Evolutionary conservation across 1,140 invertebrate species (phyloP).

Genomic region (Rhagoletis pomonella): DNA sequence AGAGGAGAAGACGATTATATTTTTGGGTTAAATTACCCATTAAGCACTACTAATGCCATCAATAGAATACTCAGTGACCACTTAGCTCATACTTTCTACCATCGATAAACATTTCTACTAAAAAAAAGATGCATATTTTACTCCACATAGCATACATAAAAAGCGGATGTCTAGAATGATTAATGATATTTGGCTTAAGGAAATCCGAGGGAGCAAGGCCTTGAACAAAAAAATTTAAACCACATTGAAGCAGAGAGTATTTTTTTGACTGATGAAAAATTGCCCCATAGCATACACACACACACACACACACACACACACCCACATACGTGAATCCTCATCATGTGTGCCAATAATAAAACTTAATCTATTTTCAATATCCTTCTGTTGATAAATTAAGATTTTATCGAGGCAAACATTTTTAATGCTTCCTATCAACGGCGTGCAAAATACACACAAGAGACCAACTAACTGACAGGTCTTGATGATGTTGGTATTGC

Average conservation of each 20-base stretch:
- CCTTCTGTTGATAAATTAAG: constrained; percentile 51
- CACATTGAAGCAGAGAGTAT: neutral
- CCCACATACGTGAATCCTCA: neutral
- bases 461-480: neutral
- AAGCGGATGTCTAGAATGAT: constrained; percentile 18
- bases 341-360: constrained; percentile 52
- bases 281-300: neutral
- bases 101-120: neutral
- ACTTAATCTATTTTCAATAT: constrained; percentile 51
- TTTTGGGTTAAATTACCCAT: too few species aligned
- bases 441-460: constrained; percentile 33
- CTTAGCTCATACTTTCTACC: neutral
- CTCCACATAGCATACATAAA: neutral
- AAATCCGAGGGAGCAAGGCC: neutral
- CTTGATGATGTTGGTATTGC: neutral
- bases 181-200: neutral
- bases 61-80: too few species aligned
- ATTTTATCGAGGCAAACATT: constrained; percentile 19
- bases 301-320: neutral
- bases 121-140: constrained; percentile 4
- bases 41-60: too few species aligned
- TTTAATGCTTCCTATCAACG: constrained; percentile 37
- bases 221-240: neutral
- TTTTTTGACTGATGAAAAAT: constrained; percentile 27
- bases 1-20: too few species aligned